phyloP scores from a whole-genome alignment of 1,140 invertebrate genomes.

The Drosophila littoralis region DNA sequence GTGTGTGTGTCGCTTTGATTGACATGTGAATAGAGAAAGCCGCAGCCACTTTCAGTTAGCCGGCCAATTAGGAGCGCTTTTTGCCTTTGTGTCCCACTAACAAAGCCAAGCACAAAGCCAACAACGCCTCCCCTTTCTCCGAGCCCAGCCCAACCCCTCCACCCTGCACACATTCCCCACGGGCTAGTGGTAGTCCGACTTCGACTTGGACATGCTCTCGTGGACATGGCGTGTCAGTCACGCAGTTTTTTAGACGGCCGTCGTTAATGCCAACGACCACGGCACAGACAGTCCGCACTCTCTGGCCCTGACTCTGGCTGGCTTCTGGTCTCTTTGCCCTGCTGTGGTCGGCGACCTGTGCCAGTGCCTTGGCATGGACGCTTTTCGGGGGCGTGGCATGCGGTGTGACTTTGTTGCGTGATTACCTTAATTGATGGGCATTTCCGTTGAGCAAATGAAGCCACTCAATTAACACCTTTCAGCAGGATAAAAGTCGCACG shows the following conservation, averaged over 20 bases:
- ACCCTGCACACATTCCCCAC: slow-evolving; percentile 8
- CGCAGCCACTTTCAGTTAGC: slow-evolving; percentile 81
- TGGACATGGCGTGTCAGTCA: slow-evolving; percentile 75
- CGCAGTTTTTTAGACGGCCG: slow-evolving; percentile 76
- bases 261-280: slow-evolving; percentile 54
- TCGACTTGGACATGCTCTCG: slow-evolving; percentile 34
- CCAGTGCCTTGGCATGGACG: slow-evolving; percentile 2
- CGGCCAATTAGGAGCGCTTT: slow-evolving; percentile 80
- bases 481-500: slow-evolving; percentile 73
- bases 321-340: not conserved
- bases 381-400: slow-evolving; percentile 52
- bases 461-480: slow-evolving; percentile 83
- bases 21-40: slow-evolving; percentile 78
- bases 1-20: slow-evolving; percentile 57
- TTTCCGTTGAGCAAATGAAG: slow-evolving; percentile 80
- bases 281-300: slow-evolving; percentile 44
- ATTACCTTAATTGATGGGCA: slow-evolving; percentile 83
- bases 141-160: not conserved
- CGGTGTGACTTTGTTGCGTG: slow-evolving; percentile 79
- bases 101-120: slow-evolving; percentile 71
- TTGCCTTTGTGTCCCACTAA: slow-evolving; percentile 72
- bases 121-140: slow-evolving; percentile 9
- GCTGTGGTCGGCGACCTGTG: slow-evolving; percentile 8
- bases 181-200: slow-evolving; percentile 18
- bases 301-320: slow-evolving; percentile 14